phyloP scores from a whole-genome alignment of 2,113 vertebrate species.

The Silurus asotus region DNA sequence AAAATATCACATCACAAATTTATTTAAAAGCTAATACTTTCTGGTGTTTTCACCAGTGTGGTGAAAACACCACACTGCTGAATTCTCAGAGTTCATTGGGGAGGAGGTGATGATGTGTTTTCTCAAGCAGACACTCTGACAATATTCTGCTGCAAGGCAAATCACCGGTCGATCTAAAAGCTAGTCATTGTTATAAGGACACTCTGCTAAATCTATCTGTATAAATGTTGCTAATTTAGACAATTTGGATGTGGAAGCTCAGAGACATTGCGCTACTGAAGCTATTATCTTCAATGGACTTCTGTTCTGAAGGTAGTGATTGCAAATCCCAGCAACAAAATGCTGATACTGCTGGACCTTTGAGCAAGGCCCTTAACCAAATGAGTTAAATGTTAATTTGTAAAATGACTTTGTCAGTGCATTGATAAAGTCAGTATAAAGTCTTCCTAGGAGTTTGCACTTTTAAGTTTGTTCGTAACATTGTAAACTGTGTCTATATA shows the following conservation, averaged over 20 bases:
- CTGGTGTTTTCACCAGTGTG: no score
- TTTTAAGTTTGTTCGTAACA: not conserved
- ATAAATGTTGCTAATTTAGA: no score
- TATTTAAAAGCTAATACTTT: not conserved
- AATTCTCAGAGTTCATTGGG: not conserved
- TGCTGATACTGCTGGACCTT: no score
- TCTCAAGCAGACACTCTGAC: not conserved
- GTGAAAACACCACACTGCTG: not conserved
- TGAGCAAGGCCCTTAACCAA: no score
- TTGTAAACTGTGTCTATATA: not conserved
- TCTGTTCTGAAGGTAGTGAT: no score
- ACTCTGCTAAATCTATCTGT: no score
- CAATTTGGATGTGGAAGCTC: no score
- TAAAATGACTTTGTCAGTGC: not conserved
- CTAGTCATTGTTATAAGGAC: not conserved
- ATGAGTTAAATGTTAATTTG: not conserved
- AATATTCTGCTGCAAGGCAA: not conserved
- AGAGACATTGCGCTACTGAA: no score
- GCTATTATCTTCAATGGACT: no score
- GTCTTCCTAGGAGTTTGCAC: not conserved
- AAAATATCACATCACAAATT: not conserved
- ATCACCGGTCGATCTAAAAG: not conserved
- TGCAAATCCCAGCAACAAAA: no score
- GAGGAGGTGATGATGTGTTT: not conserved
- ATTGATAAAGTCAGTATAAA: not conserved